Percentiles rank a stretch among this genome's conserved stretches.
phyloP scores from a whole-genome alignment of 30 jellyfish, hydroid and myxozoan species.

The Pseudorhiza aurosa region DNA sequence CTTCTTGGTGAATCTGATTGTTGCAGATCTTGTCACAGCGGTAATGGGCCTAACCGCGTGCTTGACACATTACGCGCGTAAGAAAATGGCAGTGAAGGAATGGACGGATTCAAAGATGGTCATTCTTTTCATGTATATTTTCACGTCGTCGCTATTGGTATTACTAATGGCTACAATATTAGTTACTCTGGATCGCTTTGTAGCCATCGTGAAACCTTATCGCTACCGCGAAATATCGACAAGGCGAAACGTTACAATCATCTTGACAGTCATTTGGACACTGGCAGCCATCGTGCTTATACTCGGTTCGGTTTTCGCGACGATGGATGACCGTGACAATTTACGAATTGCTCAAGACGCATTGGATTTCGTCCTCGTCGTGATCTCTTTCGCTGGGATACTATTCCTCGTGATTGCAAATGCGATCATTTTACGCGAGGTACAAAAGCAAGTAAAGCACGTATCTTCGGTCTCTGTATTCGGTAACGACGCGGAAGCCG shows the following conservation, averaged over 20 bases:
- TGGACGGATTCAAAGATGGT: constrained; percentile 1
- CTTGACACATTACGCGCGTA: background rate
- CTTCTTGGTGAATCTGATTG: constrained; percentile 32
- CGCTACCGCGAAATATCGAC: constrained; percentile 26
- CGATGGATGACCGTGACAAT: constrained; percentile 2
- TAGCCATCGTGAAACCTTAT: constrained; percentile 45
- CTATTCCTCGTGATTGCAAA: constrained; percentile 37
- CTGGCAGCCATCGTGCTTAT: background rate
- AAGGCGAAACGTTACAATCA: constrained; percentile 9
- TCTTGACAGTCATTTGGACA: constrained; percentile 3
- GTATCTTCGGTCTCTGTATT: constrained; percentile 38
- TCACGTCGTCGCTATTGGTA: constrained; percentile 14
- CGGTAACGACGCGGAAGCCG: constrained; percentile 47
- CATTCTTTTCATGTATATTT: constrained; percentile 18
- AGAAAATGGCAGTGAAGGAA: background rate
- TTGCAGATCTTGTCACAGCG: constrained; percentile 38
- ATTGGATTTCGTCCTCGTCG: constrained; percentile 10
- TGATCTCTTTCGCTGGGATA: constrained; percentile 28
- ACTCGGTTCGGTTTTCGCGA: constrained; percentile 31
- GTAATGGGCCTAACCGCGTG: constrained; percentile 1
- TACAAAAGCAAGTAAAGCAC: constrained; percentile 41
- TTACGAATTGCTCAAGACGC: background rate
- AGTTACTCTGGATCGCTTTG: constrained; percentile 44
- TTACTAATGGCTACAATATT: constrained; percentile 13
- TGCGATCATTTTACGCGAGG: constrained; percentile 20